Evolutionary conservation across 2,888 invertebrate species (phyloP).

Genomic region (Neoascia interrupta): DNA sequence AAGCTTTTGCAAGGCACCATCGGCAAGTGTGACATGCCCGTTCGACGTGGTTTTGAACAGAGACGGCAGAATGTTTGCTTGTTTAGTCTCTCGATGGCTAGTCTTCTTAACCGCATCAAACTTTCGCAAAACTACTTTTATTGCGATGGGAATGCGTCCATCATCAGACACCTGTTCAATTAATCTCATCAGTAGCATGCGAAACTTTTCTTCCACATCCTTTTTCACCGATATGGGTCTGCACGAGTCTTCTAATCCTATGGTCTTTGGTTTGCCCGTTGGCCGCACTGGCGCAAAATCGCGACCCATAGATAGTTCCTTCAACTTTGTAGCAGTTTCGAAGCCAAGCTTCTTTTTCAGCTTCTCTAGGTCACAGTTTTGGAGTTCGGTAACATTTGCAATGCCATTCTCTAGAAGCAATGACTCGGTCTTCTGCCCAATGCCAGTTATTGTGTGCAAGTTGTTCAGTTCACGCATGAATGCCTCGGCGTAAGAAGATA

Average conservation of each 20-base stretch:
- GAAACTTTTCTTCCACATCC: constrained; percentile 87
- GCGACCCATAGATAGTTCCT: constrained; percentile 87
- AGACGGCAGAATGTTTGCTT: constrained; percentile 86
- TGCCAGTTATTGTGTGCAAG: constrained; percentile 86
- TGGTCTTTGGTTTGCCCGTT: constrained; percentile 88
- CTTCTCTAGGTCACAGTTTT: constrained; percentile 82
- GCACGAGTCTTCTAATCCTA: constrained; percentile 90
- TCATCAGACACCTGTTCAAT: constrained; percentile 87
- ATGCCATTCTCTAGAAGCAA: constrained; percentile 85
- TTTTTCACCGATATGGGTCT: constrained; percentile 86
- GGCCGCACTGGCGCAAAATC: constrained; percentile 87
- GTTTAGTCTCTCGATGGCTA: constrained; percentile 87
- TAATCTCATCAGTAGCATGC: constrained; percentile 85
- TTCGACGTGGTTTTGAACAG: constrained; percentile 80
- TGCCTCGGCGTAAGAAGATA: constrained; percentile 84
- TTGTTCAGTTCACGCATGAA: constrained; percentile 84
- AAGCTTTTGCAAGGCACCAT: constrained; percentile 84
- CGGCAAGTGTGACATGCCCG: constrained; percentile 79
- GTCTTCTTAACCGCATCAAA: constrained; percentile 84
- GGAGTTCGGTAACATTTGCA: constrained; percentile 84
- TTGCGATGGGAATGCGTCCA: constrained; percentile 87
- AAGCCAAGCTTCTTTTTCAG: constrained; percentile 84
- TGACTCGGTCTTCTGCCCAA: constrained; percentile 86
- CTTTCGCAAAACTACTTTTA: constrained; percentile 88
- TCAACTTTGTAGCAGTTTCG: constrained; percentile 85